Percentiles rank a stretch among this genome's conserved stretches.
Evolutionary conservation across 2,888 invertebrate species (phyloP).

Genomic region (Ectemnius lituratus): DNA sequence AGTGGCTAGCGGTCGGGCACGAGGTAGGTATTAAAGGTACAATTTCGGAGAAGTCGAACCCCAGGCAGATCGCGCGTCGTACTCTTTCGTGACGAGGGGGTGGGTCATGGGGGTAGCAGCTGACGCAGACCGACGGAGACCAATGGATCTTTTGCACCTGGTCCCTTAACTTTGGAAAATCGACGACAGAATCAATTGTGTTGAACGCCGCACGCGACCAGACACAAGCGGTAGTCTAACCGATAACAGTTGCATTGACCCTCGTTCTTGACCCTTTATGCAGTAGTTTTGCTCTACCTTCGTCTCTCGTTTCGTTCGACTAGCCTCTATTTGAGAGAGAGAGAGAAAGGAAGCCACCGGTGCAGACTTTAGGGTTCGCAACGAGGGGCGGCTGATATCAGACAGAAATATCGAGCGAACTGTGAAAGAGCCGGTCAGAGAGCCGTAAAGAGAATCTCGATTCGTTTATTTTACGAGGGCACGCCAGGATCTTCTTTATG

Average conservation of each 20-base stretch:
- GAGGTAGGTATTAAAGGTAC: constrained; percentile 40
- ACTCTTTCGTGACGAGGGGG: constrained; percentile 35
- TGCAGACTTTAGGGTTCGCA: too few species aligned
- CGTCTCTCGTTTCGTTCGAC: too few species aligned
- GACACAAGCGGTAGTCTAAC: constrained; percentile 11
- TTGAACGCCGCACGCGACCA: constrained; percentile 48
- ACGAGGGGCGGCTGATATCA: too few species aligned
- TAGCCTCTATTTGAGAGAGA: too few species aligned
- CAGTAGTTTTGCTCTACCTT: background rate
- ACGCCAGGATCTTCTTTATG: background rate
- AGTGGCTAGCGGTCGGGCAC: constrained; percentile 18
- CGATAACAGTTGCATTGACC: constrained; percentile 54
- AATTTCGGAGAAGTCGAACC: constrained; percentile 37
- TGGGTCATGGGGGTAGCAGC: constrained; percentile 59
- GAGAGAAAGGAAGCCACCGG: too few species aligned
- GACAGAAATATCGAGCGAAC: background rate
- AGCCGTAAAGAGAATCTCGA: background rate
- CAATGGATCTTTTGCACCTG: constrained; percentile 57
- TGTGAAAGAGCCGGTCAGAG: background rate
- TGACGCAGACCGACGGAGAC: constrained; percentile 45
- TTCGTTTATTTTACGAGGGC: background rate
- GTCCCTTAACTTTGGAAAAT: constrained; percentile 52
- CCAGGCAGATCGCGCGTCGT: constrained; percentile 20
- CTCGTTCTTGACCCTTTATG: constrained; percentile 44
- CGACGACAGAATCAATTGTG: constrained; percentile 51